Base-by-base conservation (phyloP, 2,113 vertebrate species). In the Ammodytes marinus region DNA sequence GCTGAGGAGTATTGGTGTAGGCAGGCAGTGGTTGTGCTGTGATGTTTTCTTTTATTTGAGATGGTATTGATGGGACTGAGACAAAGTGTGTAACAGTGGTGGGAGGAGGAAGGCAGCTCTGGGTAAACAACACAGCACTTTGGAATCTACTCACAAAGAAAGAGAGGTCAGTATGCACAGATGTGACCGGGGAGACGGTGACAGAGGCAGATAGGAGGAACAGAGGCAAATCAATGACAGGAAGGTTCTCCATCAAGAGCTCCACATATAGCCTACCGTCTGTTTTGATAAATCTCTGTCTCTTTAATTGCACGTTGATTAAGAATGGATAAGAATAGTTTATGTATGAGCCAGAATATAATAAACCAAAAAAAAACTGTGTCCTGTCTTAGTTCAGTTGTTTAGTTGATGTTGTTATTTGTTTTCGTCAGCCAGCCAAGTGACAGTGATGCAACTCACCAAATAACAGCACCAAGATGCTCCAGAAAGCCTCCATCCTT, bases 11-110 rank as follows among this genome's bases (percentile, higher is more conserved):
- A 52, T 58, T 57, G 71, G 12, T 52, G 67, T 37, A 60, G 58
- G 7, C 46, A 69, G 46, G 68, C 55, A n/a, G 69, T 50, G 39
- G 39, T 27, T 58, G 69, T n/a, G 73, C 15, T 47, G 67, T 64
- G 54, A 72, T 79, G 72, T 53, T 73, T 27, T 27, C 27, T 27
- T 69, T 65, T 55, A 74, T 87, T 82, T 70, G 53, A 68, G 74
- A 40, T 63, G n/a, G 13, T 64, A 59, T 82, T 59, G 86, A 60
- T 8, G 11, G 17, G 72, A 52, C 42, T 59, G 49, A 76, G 52
- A 54, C 14, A 9, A 43, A 0, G 42, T 64, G 77, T 52, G 42
- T 11, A 37, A 39, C 49, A 35, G 54, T 13, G 8, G 67, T 65
- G 45, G 40, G 72, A 80, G 82, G 69, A 61, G 57, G 45, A 60